Evolutionary conservation across 2,888 invertebrate species (phyloP).

Genomic region (Drosophila neutralis): DNA sequence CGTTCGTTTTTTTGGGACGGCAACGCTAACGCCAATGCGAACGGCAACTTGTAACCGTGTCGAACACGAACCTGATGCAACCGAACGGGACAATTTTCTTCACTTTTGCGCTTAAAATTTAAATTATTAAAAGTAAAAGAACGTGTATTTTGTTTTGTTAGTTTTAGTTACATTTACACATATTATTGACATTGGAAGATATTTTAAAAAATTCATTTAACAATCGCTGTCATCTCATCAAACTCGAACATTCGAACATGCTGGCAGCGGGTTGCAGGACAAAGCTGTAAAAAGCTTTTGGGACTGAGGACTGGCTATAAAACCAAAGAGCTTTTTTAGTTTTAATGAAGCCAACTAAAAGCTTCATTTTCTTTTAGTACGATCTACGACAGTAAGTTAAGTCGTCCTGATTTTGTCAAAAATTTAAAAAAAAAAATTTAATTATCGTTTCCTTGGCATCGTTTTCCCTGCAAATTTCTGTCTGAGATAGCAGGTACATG

Average conservation of each 20-base stretch:
- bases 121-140: neutral
- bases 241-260: constrained; percentile 4
- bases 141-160: neutral
- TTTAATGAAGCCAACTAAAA: neutral
- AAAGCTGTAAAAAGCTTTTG: constrained; percentile 20
- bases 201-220: neutral
- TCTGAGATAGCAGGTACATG: neutral
- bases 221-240: neutral
- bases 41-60: constrained; percentile 22
- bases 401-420: neutral
- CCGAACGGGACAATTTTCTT: neutral
- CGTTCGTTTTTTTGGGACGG: constrained; percentile 15
- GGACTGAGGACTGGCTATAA: neutral
- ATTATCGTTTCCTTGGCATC: neutral
- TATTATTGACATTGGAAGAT: neutral
- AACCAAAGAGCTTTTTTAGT: neutral
- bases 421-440: neutral
- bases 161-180: neutral
- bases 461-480: neutral
- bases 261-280: constrained; percentile 11
- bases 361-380: neutral
- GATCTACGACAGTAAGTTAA: neutral
- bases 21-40: constrained; percentile 7
- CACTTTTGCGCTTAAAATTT: too few species aligned
- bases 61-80: constrained; percentile 33